These are phyloP conservation scores for Etheostoma cragini DNA, from an alignment of 2,113 vertebrate species.

Conservation along the genomic window DNA sequence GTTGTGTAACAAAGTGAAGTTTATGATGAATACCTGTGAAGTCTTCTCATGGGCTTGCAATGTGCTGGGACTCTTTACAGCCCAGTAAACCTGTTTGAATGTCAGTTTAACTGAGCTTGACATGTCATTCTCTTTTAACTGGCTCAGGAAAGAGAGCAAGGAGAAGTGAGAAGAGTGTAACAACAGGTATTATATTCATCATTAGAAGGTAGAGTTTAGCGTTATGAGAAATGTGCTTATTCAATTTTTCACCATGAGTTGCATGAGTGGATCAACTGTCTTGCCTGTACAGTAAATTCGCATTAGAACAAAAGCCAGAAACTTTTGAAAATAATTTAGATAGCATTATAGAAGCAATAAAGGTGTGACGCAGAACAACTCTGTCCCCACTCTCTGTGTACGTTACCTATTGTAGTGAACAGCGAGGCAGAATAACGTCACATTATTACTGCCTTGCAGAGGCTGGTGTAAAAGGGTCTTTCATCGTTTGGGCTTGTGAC, in stretches of 20 bases:
- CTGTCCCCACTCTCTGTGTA: too few relatives aligned
- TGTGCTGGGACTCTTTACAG: conserved; percentile 45
- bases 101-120: conserved; percentile 20
- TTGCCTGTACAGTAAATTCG: background rate
- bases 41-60: conserved; percentile 12
- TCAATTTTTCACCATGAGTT: background rate
- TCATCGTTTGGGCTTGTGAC: too few relatives aligned
- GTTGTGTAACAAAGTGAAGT: conserved; percentile 18
- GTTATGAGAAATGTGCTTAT: background rate
- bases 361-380: too few relatives aligned
- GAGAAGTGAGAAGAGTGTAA: conserved; percentile 13
- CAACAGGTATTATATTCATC: background rate
- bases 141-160: conserved; percentile 12
- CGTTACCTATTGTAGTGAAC: too few relatives aligned
- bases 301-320: too few relatives aligned
- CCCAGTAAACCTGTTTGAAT: conserved; percentile 50
- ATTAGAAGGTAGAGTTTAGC: background rate
- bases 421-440: too few relatives aligned
- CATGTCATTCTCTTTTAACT: conserved; percentile 21
- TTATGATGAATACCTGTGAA: conserved; percentile 7
- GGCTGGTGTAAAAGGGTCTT: too few relatives aligned
- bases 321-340: too few relatives aligned
- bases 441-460: too few relatives aligned
- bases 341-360: too few relatives aligned
- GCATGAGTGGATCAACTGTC: background rate